Conservation (phyloP, 2,113 vertebrate species). For the Spheniscus mendiculus region DNA sequence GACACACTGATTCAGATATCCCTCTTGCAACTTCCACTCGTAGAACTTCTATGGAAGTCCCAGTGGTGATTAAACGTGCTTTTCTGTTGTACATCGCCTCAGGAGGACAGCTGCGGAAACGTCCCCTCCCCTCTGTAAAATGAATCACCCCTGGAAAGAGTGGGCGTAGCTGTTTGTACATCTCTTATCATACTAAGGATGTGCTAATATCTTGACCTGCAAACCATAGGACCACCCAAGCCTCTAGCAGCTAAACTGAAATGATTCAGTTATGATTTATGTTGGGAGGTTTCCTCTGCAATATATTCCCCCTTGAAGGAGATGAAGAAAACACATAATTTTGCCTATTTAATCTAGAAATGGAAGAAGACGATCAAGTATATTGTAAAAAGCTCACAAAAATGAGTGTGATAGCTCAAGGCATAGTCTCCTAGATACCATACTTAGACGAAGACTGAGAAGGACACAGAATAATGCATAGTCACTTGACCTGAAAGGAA, state of each 20-base stretch:
- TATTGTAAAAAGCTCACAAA: background rate
- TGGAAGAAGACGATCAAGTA: background rate
- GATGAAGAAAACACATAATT: slow-evolving; percentile 1
- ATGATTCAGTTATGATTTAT: slow-evolving; percentile 13
- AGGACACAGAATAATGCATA: background rate
- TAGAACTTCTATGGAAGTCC: background rate
- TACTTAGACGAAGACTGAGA: background rate
- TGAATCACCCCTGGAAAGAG: background rate
- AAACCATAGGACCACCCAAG: slow-evolving; percentile 34
- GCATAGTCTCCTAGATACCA: background rate
- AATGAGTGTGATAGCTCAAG: background rate
- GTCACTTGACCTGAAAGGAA: background rate
- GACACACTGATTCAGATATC: background rate
- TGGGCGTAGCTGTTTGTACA: background rate
- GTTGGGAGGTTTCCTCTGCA: background rate
- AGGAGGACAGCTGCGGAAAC: background rate
- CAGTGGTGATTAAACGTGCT: background rate
- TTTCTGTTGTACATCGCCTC: background rate
- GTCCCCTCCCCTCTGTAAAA: background rate
- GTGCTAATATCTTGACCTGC: slow-evolving; percentile 50
- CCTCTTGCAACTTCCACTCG: background rate
- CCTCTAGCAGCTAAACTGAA: background rate
- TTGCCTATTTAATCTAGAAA: background rate
- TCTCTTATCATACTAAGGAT: slow-evolving; percentile 53
- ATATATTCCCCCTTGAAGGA: background rate